Conservation (phyloP, 2,888 invertebrate species). For the Apamea monoglypha region DNA sequence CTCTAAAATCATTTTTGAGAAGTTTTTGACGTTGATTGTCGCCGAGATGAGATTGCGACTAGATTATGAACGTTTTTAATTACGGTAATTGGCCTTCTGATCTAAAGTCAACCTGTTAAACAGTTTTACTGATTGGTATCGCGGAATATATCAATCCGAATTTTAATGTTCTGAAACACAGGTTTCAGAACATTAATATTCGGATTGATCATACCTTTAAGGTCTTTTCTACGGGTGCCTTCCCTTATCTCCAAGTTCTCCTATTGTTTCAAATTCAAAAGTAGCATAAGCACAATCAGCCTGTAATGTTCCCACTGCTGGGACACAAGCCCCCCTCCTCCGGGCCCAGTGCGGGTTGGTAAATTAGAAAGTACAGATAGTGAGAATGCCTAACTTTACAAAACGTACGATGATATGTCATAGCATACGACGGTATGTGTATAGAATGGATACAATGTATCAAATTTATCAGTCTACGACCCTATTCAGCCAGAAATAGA, state of each 20-base stretch:
- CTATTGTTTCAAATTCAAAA: neutral
- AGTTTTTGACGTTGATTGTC: no score
- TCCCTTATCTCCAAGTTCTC: neutral
- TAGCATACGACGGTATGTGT: neutral
- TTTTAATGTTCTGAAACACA: no score
- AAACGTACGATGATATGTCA: neutral
- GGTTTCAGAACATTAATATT: neutral
- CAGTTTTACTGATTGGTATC: neutral
- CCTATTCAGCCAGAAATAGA: neutral
- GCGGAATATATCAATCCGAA: no score
- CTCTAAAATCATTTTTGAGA: no score
- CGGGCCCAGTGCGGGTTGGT: no score
- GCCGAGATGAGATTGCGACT: no score
- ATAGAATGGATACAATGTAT: neutral
- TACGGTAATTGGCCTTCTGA: no score
- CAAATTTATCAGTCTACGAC: neutral
- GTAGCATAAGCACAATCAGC: no score
- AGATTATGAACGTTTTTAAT: no score
- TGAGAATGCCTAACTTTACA: neutral
- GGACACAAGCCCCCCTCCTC: no score
- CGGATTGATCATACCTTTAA: neutral
- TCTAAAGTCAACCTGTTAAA: neutral
- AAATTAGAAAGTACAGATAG: neutral
- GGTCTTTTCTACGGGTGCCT: neutral
- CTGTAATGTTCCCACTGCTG: no score